phyloP scores from a whole-genome alignment of 1,140 invertebrate species.

The Drosophila kepulauana region DNA sequence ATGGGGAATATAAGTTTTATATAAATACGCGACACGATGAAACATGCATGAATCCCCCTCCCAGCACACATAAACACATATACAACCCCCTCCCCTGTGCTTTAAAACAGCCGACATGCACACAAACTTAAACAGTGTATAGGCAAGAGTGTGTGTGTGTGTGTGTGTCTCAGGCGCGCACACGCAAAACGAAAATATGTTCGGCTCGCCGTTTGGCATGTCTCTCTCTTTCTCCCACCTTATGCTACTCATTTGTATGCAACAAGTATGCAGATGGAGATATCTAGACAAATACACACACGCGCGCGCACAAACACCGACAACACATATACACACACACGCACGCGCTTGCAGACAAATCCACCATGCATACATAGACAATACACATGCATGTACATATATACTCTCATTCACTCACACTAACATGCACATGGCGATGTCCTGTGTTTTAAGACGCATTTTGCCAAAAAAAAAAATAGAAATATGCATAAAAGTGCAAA shows the following conservation, averaged over 20 bases:
- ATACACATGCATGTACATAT: not conserved
- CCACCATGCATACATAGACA: constrained; percentile 17
- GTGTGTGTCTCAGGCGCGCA: constrained; percentile 52
- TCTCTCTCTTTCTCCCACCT: constrained; percentile 43
- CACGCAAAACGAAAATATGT: constrained; percentile 60
- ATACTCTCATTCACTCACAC: constrained; percentile 3
- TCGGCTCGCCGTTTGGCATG: constrained; percentile 42
- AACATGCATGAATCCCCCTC: constrained; percentile 50
- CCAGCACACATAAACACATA: no score
- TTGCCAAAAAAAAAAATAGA: constrained; percentile 20
- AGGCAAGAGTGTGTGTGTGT: not conserved
- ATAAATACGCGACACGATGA: constrained; percentile 40
- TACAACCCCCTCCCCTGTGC: no score
- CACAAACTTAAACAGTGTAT: not conserved
- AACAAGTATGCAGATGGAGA: constrained; percentile 68
- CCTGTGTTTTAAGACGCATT: constrained; percentile 69
- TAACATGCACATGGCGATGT: constrained; percentile 32
- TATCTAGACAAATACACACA: constrained; percentile 36
- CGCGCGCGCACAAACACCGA: constrained; percentile 1
- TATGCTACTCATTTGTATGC: constrained; percentile 73
- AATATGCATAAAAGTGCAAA: constrained; percentile 13
- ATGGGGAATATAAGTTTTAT: constrained; percentile 38
- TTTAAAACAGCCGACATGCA: constrained; percentile 40
- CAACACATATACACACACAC: not conserved
- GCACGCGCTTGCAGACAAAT: constrained; percentile 7